phyloP scores from a whole-genome alignment of 1,140 invertebrate species.

The Drosophila lini region DNA sequence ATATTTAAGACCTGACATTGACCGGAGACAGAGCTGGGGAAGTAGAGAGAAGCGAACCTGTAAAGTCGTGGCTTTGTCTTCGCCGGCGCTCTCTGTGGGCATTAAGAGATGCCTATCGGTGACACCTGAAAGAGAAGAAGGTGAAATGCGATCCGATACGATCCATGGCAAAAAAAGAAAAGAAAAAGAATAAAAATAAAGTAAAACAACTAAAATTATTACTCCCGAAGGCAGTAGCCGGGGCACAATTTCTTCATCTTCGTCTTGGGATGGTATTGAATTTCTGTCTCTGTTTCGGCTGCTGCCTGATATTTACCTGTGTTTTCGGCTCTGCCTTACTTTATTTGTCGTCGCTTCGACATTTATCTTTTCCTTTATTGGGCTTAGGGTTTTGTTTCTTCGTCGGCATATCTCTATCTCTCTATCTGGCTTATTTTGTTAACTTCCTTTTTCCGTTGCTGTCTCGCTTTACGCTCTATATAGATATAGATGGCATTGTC shows the following conservation, averaged over 20 bases:
- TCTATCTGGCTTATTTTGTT: conserved; percentile 82
- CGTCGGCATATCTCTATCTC: conserved; percentile 65
- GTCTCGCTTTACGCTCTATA: conserved; percentile 65
- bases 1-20: conserved; percentile 34
- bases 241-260: conserved; percentile 50
- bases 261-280: conserved; percentile 34
- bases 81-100: conserved; percentile 62
- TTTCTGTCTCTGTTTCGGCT: conserved; percentile 39
- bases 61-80: conserved; percentile 68
- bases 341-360: conserved; percentile 59
- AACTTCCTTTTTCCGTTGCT: conserved; percentile 78
- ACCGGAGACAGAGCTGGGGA: conserved; percentile 39
- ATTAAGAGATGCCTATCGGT: conserved; percentile 83
- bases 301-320: conserved; percentile 45
- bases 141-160: conserved; percentile 83
- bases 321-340: conserved; percentile 22
- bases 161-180: conserved; percentile 55
- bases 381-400: conserved; percentile 56
- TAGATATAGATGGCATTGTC: conserved; percentile 67
- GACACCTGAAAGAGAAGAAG: conserved; percentile 83
- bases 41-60: conserved; percentile 40
- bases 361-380: conserved; percentile 80
- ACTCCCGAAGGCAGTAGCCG: conserved; percentile 52
- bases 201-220: conserved; percentile 68
- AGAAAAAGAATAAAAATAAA: conserved; percentile 5